Conservation (phyloP, 2,113 vertebrate species). For the Mobula birostris region DNA sequence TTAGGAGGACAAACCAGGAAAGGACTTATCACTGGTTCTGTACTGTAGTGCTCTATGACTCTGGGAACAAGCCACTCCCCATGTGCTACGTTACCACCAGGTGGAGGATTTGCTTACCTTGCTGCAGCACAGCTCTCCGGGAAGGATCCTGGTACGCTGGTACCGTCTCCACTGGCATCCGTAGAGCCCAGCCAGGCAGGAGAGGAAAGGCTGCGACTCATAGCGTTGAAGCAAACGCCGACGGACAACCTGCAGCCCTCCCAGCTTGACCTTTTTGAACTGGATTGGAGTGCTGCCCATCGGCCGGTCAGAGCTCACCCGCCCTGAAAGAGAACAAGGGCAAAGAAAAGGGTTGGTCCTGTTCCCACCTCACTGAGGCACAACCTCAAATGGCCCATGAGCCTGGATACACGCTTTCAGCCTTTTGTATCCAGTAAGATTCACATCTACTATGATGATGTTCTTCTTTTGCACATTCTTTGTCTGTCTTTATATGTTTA, state of each 20-base stretch:
- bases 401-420: too few species aligned
- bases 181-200: slow-evolving; percentile 74
- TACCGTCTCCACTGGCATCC: slow-evolving; percentile 79
- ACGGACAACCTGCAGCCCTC: slow-evolving; percentile 72
- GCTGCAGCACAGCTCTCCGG: slow-evolving; percentile 75
- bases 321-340: neutral
- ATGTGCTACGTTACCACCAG: too few species aligned
- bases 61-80: too few species aligned
- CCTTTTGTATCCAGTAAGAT: too few species aligned
- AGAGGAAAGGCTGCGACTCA: slow-evolving; percentile 72
- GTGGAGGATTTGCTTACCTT: slow-evolving; percentile 49
- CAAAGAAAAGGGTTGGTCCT: neutral
- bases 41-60: too few species aligned
- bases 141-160: slow-evolving; percentile 60
- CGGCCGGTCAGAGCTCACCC: slow-evolving; percentile 46
- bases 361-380: too few species aligned
- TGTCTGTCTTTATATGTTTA: too few species aligned
- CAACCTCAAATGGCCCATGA: too few species aligned
- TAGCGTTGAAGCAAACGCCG: slow-evolving; percentile 67
- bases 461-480: too few species aligned
- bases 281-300: slow-evolving; percentile 52
- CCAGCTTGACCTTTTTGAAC: slow-evolving; percentile 63
- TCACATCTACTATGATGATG: too few species aligned
- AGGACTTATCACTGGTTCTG: too few species aligned
- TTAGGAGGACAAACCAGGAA: too few species aligned